Conservation (phyloP, 1,140 invertebrate species). For the Drosophila orosa region DNA sequence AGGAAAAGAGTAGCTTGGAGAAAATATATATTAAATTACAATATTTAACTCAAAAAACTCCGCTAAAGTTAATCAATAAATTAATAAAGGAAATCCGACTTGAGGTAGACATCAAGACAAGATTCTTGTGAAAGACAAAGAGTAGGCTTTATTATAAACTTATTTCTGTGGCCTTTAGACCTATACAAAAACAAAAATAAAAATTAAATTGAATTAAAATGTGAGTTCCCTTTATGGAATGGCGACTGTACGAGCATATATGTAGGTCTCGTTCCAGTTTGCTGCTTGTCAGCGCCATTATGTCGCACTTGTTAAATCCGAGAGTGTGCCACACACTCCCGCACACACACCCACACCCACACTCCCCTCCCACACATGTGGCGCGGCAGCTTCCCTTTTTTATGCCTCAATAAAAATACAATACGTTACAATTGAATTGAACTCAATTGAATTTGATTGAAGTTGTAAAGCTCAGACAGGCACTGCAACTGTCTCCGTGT, state of each 20-base stretch:
- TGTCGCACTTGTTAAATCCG: constrained; percentile 78
- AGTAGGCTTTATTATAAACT: background rate
- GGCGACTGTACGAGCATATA: background rate
- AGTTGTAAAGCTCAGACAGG: constrained; percentile 79
- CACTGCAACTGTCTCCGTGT: constrained; percentile 41
- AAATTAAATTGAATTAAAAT: background rate
- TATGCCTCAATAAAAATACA: constrained; percentile 83
- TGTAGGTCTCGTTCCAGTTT: constrained; percentile 34
- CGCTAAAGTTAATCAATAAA: background rate
- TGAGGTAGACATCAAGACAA: background rate
- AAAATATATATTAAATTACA: background rate
- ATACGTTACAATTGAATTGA: constrained; percentile 83
- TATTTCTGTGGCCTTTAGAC: background rate
- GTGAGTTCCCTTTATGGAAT: background rate
- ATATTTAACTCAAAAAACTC: background rate
- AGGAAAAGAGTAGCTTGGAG: background rate
- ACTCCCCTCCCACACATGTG: constrained; percentile 16
- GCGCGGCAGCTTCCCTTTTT: constrained; percentile 64
- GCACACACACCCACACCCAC: background rate
- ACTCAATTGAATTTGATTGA: constrained; percentile 83
- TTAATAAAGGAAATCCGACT: background rate
- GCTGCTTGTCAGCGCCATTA: constrained; percentile 75
- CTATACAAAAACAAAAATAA: background rate
- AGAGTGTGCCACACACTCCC: constrained; percentile 45
- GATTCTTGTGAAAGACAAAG: background rate